These are phyloP conservation scores for Carlito syrichta DNA, from an alignment of 2,113 vertebrate genomes.

Conservation along the genomic window DNA sequence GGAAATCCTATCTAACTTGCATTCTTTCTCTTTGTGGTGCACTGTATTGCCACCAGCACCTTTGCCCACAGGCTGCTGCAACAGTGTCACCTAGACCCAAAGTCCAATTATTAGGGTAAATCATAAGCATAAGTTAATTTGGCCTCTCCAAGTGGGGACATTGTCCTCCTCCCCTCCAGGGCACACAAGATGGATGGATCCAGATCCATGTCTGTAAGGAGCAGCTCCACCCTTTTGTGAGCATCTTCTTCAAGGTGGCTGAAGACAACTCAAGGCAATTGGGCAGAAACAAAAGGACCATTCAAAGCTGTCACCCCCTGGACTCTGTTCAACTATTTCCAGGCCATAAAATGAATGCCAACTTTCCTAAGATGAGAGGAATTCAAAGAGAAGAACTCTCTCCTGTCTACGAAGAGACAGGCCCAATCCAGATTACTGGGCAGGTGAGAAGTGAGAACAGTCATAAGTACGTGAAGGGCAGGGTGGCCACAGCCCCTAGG, in stretches of 20 bases:
- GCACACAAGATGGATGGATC: neutral
- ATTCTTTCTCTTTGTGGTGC: neutral
- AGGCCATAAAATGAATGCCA: neutral
- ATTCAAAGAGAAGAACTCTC: no score
- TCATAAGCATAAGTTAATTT: neutral
- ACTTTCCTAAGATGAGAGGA: neutral
- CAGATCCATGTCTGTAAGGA: neutral
- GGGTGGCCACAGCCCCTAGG: neutral
- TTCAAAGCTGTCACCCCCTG: accelerated
- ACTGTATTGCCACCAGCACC: neutral
- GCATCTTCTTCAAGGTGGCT: accelerated
- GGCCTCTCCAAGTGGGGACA: neutral
- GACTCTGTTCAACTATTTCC: neutral
- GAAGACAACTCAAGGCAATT: neutral
- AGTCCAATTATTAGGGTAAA: neutral
- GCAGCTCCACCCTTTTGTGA: no score
- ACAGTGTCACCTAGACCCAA: neutral
- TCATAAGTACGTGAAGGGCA: accelerated
- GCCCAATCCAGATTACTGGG: neutral
- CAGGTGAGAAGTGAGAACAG: neutral
- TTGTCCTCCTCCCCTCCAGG: neutral
- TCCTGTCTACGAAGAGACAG: neutral
- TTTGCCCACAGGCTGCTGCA: neutral
- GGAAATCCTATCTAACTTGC: neutral
- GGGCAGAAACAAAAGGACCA: neutral